These are phyloP conservation scores for Nipponacmea schrenckii DNA, from an alignment of 2,888 invertebrate species.

Conservation along the genomic window DNA sequence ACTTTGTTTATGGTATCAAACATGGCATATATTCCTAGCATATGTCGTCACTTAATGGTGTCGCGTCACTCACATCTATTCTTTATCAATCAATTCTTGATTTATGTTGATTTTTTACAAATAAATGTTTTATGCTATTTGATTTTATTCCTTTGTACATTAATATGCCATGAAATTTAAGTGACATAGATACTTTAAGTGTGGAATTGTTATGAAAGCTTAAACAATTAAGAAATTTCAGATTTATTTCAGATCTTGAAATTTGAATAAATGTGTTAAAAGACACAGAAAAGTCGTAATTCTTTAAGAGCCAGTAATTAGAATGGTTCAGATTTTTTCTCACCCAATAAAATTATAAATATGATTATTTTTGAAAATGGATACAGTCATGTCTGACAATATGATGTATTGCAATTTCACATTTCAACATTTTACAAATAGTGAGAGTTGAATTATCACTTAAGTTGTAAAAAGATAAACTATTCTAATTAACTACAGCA, in stretches of 20 bases:
- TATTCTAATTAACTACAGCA: too few relatives aligned
- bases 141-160: not conserved
- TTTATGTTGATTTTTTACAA: not conserved
- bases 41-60: not conserved
- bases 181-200: not conserved
- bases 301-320: not conserved
- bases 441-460: too few relatives aligned
- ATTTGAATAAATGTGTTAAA: too few relatives aligned
- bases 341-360: not conserved
- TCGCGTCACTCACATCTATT: not conserved
- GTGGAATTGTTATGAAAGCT: too few relatives aligned
- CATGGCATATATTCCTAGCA: not conserved
- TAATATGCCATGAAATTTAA: conserved; percentile 1
- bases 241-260: too few relatives aligned
- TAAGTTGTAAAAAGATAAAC: too few relatives aligned
- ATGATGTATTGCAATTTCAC: too few relatives aligned
- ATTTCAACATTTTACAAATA: not conserved
- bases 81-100: not conserved
- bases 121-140: conserved; percentile 1
- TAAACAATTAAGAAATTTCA: too few relatives aligned
- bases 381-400: not conserved
- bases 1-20: not conserved
- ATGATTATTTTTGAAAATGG: conserved; percentile 3
- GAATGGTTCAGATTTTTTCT: not conserved
- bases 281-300: too few relatives aligned